Evolutionary conservation across 1,140 invertebrate genomes (phyloP).

Genomic region (Platyscapa corneri): DNA sequence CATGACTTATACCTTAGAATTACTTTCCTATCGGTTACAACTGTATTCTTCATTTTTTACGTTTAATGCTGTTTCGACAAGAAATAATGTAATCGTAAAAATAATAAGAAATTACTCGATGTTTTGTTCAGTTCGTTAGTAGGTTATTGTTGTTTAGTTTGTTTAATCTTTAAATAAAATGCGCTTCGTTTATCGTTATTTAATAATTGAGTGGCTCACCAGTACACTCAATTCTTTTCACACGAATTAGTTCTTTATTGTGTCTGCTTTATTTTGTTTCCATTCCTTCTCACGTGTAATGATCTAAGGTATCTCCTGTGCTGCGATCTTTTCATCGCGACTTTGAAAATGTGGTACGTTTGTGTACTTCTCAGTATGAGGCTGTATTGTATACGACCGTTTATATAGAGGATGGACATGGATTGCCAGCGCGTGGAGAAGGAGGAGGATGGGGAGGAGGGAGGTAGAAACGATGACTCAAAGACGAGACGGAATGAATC

Average conservation of each 20-base stretch:
- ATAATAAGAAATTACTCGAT: too few relatives aligned
- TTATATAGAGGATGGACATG: background rate
- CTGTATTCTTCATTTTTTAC: too few relatives aligned
- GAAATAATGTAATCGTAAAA: too few relatives aligned
- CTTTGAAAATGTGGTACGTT: background rate
- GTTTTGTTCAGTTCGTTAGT: too few relatives aligned
- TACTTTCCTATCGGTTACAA: too few relatives aligned
- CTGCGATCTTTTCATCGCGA: background rate
- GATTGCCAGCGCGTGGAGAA: background rate
- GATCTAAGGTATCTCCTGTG: background rate
- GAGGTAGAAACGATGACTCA: background rate
- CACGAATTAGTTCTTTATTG: background rate
- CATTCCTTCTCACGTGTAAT: background rate
- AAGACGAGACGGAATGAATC: conserved; percentile 23
- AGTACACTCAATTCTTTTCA: background rate
- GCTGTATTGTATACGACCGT: background rate
- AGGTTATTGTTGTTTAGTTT: background rate
- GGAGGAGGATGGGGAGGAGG: background rate
- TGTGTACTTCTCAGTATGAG: background rate
- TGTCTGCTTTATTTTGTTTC: background rate
- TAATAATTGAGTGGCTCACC: background rate
- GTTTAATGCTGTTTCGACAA: too few relatives aligned
- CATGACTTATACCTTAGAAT: too few relatives aligned
- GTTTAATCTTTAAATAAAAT: background rate
- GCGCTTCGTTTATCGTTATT: background rate